Evolutionary conservation across 2,797 vertebrate genomes (phyloP), one percentile per base, ranked within the genome.

Genomic region (Mastacembelus armatus): DNA sequence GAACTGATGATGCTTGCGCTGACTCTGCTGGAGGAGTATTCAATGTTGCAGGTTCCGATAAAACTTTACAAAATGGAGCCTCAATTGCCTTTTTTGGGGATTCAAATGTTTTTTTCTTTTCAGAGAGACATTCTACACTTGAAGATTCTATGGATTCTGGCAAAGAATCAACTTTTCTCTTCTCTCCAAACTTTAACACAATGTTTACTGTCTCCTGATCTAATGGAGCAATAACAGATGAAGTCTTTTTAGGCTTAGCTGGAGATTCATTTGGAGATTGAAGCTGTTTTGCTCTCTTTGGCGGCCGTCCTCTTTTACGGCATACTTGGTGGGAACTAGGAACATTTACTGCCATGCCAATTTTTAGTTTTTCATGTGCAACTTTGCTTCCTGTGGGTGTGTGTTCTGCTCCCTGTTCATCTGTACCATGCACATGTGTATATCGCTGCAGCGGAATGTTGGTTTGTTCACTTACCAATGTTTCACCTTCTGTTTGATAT

Each of bases 221-320:
- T 15, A 43, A 32, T 10, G 18, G 5, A 40, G 12, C 30, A 33
- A 32, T 22, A 21, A 12, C 4, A 0, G 19, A 30, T 39, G 14
- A 59, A 40, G 56, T 32, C 5, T 38, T 39, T 18, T 21, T 29
- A 5, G 30, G 1, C 8, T 63, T 43, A 47, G 29, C 5, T 27
- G 19, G 1, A 36, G 32, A 30, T 24, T 7, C 4, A 10, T 21
- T 33, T 36, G 16, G 24, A 40, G 43, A 2, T 10, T n/a, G n/a
- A n/a, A 4, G 29, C 39, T 4, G 3, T 61, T 50, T 83, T 3
- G 2, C 22, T 75, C 58, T 83, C 35, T 85, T 84, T 29, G 80
- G 65, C 12, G 64, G 78, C 1, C 57, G 59, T 30, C 80, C 82
- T 82, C 69, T 83, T 75, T 10, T 74, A 24, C 30, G 59, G 2